Base-by-base conservation (phyloP, 2,888 invertebrate species). In the Perithous albicinctus region DNA sequence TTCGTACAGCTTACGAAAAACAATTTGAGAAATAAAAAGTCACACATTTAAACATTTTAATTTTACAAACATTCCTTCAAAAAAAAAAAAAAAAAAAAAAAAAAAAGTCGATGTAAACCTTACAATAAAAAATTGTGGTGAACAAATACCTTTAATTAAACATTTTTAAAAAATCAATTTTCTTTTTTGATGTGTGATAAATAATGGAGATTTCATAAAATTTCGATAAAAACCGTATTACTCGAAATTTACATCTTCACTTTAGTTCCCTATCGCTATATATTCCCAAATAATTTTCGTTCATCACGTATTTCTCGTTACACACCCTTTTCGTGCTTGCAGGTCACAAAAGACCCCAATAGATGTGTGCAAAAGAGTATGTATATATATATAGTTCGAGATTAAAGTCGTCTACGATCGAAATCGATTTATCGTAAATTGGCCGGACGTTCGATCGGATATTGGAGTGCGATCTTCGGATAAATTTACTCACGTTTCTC, bases 351-450 rank as follows among this genome's bases (percentile, higher is more conserved):
- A 8, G 3, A 20, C 15, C 26, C n/a, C 23, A 46, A 15, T 32
- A 26, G 12, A 15, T 8, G 43, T 63, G 23, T 26, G 63, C 10
- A 8, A 8, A 23, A 51, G 12, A 23, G 10, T 10, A 56, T 35
- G 18, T 8, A 10, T 8, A 10, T 23, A 10, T 15, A 18, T 32
- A 32, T 59, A 15, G 59, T 15, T 6, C 59, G 59, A 59, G 59
- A 59, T 59, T 59, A 32, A 32, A 59, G 15, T 32, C 15, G 73
- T 4, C 23, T 20, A 35, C 43, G 48, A 64, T 70, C 20, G 69
- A 26, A 80, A 64, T 80, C 75, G 80, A 70, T 80, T 75, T 75
- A 70, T 70, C 56, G 75, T 69, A 56, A 75, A 75, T 75, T 75
- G 69, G 48, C 64, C 29, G 46, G 69, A 80, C 75, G 32, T 56